A percentile compares a stretch with the other conserved stretches of the same genome.
Evolutionary conservation across 1,140 invertebrate genomes (phyloP).

Genomic region (Camponotus vicinus): DNA sequence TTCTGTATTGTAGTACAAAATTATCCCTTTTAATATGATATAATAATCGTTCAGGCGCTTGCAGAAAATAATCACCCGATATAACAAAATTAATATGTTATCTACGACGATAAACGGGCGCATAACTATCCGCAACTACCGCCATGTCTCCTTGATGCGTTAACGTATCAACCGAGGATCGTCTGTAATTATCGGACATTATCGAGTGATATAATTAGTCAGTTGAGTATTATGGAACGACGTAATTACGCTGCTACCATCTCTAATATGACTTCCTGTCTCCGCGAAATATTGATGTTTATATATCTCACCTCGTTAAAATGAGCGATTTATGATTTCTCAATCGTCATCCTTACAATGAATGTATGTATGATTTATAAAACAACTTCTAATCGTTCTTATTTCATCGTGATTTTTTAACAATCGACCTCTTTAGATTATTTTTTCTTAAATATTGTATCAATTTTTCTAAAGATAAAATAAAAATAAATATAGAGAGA

Average conservation of each 20-base stretch:
- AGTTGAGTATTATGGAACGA: constrained; percentile 47
- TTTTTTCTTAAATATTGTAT: not conserved
- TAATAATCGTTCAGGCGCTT: not conserved
- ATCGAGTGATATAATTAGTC: constrained; percentile 55
- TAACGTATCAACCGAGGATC: constrained; percentile 40
- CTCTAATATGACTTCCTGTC: constrained; percentile 17
- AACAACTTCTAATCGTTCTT: not conserved
- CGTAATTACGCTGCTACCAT: constrained; percentile 18
- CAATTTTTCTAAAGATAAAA: no score
- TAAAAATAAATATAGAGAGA: no score
- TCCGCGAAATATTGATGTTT: not conserved
- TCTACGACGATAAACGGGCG: not conserved
- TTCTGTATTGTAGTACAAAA: not conserved
- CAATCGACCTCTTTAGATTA: not conserved
- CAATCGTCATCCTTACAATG: not conserved
- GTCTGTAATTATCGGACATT: constrained; percentile 45
- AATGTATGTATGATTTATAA: not conserved
- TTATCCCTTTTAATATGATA: not conserved
- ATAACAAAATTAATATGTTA: constrained; percentile 39
- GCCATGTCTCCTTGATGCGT: constrained; percentile 9
- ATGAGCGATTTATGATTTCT: not conserved
- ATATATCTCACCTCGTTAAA: not conserved
- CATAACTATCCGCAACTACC: constrained; percentile 15
- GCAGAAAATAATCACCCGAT: not conserved
- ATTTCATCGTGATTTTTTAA: not conserved